Base-by-base conservation (phyloP, 2,888 invertebrate species). In the Drosophila acutilabella region DNA sequence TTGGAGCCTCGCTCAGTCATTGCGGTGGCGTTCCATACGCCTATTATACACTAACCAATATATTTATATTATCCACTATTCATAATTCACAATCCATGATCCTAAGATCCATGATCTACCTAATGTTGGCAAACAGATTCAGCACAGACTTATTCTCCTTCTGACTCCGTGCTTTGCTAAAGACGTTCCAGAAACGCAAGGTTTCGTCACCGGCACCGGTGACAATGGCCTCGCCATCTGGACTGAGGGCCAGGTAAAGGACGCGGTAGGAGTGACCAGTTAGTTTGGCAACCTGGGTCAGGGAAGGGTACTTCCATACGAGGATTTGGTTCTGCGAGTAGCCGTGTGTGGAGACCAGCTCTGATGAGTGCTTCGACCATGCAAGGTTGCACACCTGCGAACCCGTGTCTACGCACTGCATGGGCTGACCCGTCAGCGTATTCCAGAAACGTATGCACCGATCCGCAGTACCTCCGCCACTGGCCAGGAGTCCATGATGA, bases 191-290 rank as follows among this genome's bases (percentile, higher is more conserved):
- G 93, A 99, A 99, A 7, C 99, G 94, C 5, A 99, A 94, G 0
- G 99, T 99, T 92, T 99, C 99, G 92, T 99, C 99, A 0, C 99
- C 99, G 1, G 99, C 99, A 26, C 99, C 99, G 0, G 99, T 99
- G 0, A 99, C 99, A 76, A 99, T 99, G 2, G 99, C 98, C 92
- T 99, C 99, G 36, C 99, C 99, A 92, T 99, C 99, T 0, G 99
- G 99, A 4, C 98, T 99, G 92, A 99, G 95, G 0, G 99, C 99
- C 84, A 99, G 93, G 92, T 99, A 99, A 0, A 99, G 93, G 3
- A 99, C 99, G 78, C 99, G 94, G 92, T 97, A 98, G 26, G 98
- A 98, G 92, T 99, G 99, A 0, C 99, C 99, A 0, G 98, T 98
- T 73, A 99, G 93, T 92, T 99, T 99, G 47, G 99, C 99, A 71